Evolutionary conservation across 1,140 invertebrate genomes (phyloP).

Genomic region (Epicauta chinensis): DNA sequence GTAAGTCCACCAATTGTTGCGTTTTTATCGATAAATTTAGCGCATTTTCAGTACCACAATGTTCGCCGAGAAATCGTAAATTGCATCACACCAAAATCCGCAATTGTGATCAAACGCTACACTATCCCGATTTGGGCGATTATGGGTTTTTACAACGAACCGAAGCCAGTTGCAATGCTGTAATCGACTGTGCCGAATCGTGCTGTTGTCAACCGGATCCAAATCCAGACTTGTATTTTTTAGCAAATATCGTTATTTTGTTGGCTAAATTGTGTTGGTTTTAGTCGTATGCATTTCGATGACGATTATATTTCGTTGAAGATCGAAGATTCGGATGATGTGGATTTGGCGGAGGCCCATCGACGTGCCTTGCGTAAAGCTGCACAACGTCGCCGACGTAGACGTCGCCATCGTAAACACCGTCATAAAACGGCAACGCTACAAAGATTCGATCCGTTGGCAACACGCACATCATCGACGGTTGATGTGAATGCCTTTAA

Average conservation of each 20-base stretch:
- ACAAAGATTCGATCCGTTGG: too few relatives aligned
- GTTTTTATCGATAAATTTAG: too few relatives aligned
- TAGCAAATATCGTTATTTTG: too few relatives aligned
- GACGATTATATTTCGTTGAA: slow-evolving; percentile 49
- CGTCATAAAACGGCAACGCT: slow-evolving; percentile 1
- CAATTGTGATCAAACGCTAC: too few relatives aligned
- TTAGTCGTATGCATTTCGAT: slow-evolving; percentile 40
- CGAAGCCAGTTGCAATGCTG: too few relatives aligned
- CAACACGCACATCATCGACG: not conserved
- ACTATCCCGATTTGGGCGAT: too few relatives aligned
- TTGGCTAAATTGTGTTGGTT: too few relatives aligned
- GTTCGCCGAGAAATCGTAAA: too few relatives aligned
- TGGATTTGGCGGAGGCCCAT: slow-evolving; percentile 36
- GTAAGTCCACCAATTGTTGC: too few relatives aligned
- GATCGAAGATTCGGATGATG: slow-evolving; percentile 45
- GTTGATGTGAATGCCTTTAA: slow-evolving; percentile 31
- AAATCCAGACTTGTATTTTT: slow-evolving; percentile 4
- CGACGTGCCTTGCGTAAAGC: slow-evolving; percentile 37
- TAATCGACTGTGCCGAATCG: not conserved
- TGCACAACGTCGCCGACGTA: slow-evolving; percentile 15
- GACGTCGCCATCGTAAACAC: slow-evolving; percentile 10
- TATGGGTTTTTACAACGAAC: not conserved
- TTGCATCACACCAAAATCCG: too few relatives aligned
- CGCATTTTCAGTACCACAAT: too few relatives aligned
- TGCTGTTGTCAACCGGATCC: slow-evolving; percentile 1